Conservation (phyloP, 2,888 invertebrate species). For the Oxytorus armatus region DNA sequence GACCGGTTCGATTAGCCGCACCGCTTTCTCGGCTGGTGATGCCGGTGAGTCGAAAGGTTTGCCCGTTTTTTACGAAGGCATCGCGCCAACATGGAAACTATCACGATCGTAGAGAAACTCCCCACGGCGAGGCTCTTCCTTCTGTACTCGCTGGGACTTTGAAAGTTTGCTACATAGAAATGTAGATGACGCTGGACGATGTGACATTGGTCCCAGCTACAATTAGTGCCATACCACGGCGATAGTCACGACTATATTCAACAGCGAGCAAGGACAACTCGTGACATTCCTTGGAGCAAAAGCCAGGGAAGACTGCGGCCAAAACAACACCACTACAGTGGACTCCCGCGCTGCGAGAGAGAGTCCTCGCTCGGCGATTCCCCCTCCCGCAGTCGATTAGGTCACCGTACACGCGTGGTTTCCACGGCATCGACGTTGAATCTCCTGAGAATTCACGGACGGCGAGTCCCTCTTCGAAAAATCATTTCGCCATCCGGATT, state of each 20-base stretch:
- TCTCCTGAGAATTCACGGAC: neutral
- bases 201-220: constrained; percentile 33
- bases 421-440: neutral
- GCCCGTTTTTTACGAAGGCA: constrained; percentile 30
- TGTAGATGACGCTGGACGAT: neutral
- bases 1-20: constrained; percentile 31
- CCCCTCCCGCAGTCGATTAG: no score
- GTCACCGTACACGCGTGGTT: no score
- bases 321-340: constrained; percentile 14
- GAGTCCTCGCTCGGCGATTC: neutral
- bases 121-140: constrained; percentile 10
- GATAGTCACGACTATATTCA: constrained; percentile 25
- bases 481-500: neutral
- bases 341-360: constrained; percentile 3
- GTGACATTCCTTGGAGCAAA: constrained; percentile 29
- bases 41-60: constrained; percentile 13
- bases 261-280: neutral
- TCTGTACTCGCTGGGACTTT: constrained; percentile 12
- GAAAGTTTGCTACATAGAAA: constrained; percentile 26
- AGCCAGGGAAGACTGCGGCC: constrained; percentile 4
- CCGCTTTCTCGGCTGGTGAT: neutral
- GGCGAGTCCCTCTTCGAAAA: no score
- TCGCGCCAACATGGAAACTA: constrained; percentile 34
- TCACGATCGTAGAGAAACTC: neutral
- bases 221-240: constrained; percentile 31